phyloP scores from a whole-genome alignment of 2,113 vertebrate species.

The Sapajus apella region DNA sequence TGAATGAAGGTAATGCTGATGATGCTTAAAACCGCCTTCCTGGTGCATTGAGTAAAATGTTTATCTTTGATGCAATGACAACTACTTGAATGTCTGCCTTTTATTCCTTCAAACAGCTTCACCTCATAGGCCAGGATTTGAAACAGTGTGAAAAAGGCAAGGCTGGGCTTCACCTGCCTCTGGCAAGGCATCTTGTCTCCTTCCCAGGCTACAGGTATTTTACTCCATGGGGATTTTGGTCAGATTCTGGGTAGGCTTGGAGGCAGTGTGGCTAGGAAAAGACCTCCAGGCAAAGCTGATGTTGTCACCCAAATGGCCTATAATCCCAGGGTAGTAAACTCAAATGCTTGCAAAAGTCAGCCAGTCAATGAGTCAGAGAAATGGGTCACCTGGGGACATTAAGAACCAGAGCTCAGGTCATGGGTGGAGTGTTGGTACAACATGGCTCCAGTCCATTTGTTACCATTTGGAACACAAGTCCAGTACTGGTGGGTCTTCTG shows the following conservation, averaged over 20 bases:
- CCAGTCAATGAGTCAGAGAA: not conserved
- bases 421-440: fast-evolving
- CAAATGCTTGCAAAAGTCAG: not conserved
- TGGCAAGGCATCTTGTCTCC: not conserved
- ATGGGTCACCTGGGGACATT: fast-evolving
- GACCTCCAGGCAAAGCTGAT: not conserved
- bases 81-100: constrained; percentile 47
- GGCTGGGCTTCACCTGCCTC: not conserved
- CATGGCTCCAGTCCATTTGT: fast-evolving
- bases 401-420: not conserved
- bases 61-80: constrained; percentile 15
- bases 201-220: not conserved
- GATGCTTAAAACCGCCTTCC: not conserved
- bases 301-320: not conserved
- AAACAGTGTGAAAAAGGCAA: constrained; percentile 5
- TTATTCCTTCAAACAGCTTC: constrained; percentile 47
- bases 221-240: not conserved
- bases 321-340: not conserved
- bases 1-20: constrained; percentile 32
- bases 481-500: not conserved
- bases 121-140: constrained; percentile 5
- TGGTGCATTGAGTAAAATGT: not conserved
- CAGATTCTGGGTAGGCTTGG: not conserved
- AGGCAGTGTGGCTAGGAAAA: not conserved
- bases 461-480: not conserved